phyloP scores from a whole-genome alignment of 2,113 vertebrate genomes.

The Acrocephalus arundinaceus region DNA sequence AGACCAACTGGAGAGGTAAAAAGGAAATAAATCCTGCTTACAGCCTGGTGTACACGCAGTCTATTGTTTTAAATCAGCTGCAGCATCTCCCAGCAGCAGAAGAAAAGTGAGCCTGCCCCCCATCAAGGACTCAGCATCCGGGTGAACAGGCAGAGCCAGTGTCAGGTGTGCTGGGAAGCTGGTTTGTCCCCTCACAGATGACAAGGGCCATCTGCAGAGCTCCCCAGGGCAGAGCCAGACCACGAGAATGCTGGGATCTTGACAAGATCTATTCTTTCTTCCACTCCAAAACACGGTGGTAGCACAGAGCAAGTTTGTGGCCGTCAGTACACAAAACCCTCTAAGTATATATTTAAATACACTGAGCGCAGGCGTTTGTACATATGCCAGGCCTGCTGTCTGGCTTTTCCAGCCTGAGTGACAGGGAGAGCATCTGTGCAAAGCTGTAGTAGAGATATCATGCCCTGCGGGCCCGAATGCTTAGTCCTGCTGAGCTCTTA shows the following conservation, averaged over 20 bases:
- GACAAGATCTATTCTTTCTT: neutral
- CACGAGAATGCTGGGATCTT: fast-evolving
- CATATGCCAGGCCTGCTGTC: constrained; percentile 29
- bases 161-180: neutral
- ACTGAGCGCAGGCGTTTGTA: neutral
- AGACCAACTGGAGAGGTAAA: neutral
- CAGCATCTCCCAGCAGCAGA: neutral
- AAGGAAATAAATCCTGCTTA: neutral
- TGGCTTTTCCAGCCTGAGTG: neutral
- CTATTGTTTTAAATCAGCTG: neutral
- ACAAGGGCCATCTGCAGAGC: neutral
- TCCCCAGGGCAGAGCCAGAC: neutral
- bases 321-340: neutral
- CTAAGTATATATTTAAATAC: constrained; percentile 31
- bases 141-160: neutral
- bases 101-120: neutral
- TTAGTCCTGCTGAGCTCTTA: neutral
- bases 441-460: neutral
- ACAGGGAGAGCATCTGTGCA: constrained; percentile 16
- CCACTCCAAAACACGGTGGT: neutral
- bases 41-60: neutral
- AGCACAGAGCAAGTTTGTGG: neutral
- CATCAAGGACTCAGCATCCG: fast-evolving
- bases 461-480: neutral
- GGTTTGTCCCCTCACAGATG: neutral